phyloP scores from a whole-genome alignment of 2,888 invertebrate genomes.

The Tineola bisselliella region DNA sequence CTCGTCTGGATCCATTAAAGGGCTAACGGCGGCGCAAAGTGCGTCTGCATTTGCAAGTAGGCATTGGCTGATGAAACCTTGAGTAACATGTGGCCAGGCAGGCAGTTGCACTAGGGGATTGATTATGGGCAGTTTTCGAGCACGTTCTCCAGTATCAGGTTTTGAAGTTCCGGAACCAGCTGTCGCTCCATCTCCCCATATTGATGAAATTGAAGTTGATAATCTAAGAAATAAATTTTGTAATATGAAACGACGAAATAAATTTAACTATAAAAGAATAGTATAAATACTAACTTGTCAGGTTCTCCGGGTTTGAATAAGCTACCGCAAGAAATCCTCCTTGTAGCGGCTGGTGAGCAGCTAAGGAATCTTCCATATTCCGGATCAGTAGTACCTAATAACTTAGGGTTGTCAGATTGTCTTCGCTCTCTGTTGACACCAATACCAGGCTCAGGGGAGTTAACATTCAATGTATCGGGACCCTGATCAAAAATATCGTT shows the following conservation, averaged over 20 bases:
- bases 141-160: conserved; percentile 64
- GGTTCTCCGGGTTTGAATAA: conserved; percentile 80
- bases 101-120: conserved; percentile 88
- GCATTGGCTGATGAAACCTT: conserved; percentile 94
- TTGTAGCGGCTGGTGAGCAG: conserved; percentile 84
- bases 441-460: conserved; percentile 54
- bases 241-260: background rate
- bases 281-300: conserved; percentile 48
- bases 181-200: conserved; percentile 56
- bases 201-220: conserved; percentile 62
- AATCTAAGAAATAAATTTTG: conserved; percentile 29
- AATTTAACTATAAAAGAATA: background rate
- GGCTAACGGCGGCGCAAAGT: conserved; percentile 94
- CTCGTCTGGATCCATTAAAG: conserved; percentile 92
- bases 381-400: conserved; percentile 67
- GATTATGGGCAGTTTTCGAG: conserved; percentile 85
- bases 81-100: conserved; percentile 84
- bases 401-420: conserved; percentile 69
- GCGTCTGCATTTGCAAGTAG: conserved; percentile 96
- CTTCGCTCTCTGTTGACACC: conserved; percentile 56
- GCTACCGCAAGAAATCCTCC: conserved; percentile 91
- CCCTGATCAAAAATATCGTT: conserved; percentile 54
- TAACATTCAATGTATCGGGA: conserved; percentile 50
- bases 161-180: conserved; percentile 36
- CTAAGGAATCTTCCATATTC: conserved; percentile 74